Percentiles rank a stretch among this genome's conserved stretches.
phyloP scores from a whole-genome alignment of 1,140 invertebrate species.

The Drosophila orosa region DNA sequence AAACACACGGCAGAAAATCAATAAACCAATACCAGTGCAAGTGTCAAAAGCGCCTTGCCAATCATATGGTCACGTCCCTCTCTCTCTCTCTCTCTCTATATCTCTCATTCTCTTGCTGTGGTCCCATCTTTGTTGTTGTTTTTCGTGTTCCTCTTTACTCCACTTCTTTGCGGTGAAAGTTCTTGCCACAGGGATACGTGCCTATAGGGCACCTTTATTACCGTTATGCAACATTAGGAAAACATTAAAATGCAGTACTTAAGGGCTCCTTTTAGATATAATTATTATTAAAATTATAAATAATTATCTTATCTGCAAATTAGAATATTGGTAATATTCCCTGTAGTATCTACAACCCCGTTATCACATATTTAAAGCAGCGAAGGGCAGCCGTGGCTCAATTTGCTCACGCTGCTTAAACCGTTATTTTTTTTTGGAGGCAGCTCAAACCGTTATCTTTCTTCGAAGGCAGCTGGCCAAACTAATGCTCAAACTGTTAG shows the following conservation, averaged over 20 bases:
- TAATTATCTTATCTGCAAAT: neutral
- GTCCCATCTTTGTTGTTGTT: slow-evolving; percentile 41
- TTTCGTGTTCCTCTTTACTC: slow-evolving; percentile 24
- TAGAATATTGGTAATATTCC: neutral
- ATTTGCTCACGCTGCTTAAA: no score
- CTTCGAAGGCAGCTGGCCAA: no score
- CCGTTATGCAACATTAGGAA: slow-evolving; percentile 7
- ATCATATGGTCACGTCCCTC: slow-evolving; percentile 66
- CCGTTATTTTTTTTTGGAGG: no score
- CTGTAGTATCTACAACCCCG: neutral
- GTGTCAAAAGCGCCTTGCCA: slow-evolving; percentile 61
- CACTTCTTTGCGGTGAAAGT: slow-evolving; percentile 68
- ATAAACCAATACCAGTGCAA: slow-evolving; percentile 79
- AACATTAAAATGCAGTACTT: no score
- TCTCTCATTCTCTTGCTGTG: neutral
- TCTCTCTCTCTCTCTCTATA: slow-evolving; percentile 17
- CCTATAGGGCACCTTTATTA: slow-evolving; percentile 2
- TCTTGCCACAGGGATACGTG: slow-evolving; percentile 43
- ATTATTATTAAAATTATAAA: neutral
- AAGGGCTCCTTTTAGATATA: neutral
- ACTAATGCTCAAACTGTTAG: no score
- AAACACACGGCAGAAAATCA: slow-evolving; percentile 66
- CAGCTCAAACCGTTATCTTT: no score
- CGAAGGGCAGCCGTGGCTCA: no score
- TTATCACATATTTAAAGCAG: neutral